Percentiles rank a stretch among this genome's conserved stretches.
phyloP scores from a whole-genome alignment of 2,113 vertebrate genomes.

The Dendrocopos noguchii region DNA sequence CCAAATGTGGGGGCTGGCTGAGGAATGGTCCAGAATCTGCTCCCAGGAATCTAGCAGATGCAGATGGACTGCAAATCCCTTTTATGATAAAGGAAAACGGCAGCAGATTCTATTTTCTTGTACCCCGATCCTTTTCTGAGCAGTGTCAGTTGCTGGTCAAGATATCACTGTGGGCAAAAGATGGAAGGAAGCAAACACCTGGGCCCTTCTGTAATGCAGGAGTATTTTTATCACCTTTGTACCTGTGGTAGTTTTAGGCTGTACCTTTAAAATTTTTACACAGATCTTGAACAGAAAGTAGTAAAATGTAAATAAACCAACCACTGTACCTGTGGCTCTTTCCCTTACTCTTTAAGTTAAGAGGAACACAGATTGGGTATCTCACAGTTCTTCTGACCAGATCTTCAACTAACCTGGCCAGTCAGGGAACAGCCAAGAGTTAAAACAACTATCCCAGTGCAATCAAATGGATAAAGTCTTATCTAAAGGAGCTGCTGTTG shows the following conservation, averaged over 20 bases:
- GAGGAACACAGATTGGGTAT: not conserved
- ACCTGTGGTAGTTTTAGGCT: not conserved
- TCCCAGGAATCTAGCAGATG: not conserved
- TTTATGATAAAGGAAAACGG: not conserved
- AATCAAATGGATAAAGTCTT: not conserved
- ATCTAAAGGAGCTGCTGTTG: not conserved
- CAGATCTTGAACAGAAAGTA: too few species aligned
- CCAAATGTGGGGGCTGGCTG: constrained; percentile 15
- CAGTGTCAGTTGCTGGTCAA: not conserved
- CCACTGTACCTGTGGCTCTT: too few species aligned
- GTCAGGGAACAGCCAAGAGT: not conserved
- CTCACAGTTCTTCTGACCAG: not conserved
- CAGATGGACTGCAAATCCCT: not conserved
- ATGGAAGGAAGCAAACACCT: not conserved
- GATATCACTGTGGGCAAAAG: not conserved
- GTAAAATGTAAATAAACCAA: too few species aligned
- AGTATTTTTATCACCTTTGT: not conserved
- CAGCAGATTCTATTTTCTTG: not conserved
- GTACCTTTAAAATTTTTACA: too few species aligned
- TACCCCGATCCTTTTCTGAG: not conserved
- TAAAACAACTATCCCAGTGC: not conserved
- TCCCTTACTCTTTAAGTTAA: not conserved
- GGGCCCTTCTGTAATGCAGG: not conserved
- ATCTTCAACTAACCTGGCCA: not conserved
- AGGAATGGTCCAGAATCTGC: not conserved